A percentile compares a stretch with the other conserved stretches of the same genome.
phyloP scores from a whole-genome alignment of 30 jellyfish, hydroid and myxozoan species.

The Cassiopea xamachana region DNA sequence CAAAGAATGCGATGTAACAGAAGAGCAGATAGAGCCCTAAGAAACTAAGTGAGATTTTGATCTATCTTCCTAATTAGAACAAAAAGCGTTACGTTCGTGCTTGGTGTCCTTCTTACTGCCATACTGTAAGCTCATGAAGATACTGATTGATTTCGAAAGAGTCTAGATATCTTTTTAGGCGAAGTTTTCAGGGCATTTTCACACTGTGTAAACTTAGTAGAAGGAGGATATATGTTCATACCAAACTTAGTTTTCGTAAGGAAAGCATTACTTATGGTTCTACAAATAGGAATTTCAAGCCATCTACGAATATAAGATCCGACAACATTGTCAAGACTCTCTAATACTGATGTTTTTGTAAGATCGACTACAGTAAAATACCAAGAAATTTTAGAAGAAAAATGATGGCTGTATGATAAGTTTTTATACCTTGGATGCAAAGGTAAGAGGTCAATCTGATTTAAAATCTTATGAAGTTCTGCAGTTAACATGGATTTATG shows the following conservation, averaged over 20 bases:
- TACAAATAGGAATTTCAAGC: conserved; percentile 25
- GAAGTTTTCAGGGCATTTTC: background rate
- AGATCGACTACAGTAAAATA: conserved; percentile 26
- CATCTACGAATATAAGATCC: conserved; percentile 4
- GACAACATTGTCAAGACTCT: conserved; percentile 23
- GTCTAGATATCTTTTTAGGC: background rate
- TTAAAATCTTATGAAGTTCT: background rate
- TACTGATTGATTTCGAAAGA: background rate
- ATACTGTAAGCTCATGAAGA: background rate
- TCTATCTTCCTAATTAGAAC: conserved; percentile 12
- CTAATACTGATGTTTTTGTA: conserved; percentile 12
- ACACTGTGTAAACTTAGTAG: conserved; percentile 2
- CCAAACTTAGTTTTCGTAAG: conserved; percentile 32
- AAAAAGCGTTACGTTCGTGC: background rate
- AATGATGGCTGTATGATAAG: background rate
- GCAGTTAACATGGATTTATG: background rate
- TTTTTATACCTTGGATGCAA: conserved; percentile 20
- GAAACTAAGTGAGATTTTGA: background rate
- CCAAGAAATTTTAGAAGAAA: conserved; percentile 15
- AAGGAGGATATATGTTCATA: conserved; percentile 1
- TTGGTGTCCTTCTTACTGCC: background rate
- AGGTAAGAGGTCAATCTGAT: conserved; percentile 8
- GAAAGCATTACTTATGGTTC: conserved; percentile 8
- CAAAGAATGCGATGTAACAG: background rate
- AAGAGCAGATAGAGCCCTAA: background rate